Conservation (phyloP, 2,797 vertebrate genomes). For the Caiman crocodilus region DNA sequence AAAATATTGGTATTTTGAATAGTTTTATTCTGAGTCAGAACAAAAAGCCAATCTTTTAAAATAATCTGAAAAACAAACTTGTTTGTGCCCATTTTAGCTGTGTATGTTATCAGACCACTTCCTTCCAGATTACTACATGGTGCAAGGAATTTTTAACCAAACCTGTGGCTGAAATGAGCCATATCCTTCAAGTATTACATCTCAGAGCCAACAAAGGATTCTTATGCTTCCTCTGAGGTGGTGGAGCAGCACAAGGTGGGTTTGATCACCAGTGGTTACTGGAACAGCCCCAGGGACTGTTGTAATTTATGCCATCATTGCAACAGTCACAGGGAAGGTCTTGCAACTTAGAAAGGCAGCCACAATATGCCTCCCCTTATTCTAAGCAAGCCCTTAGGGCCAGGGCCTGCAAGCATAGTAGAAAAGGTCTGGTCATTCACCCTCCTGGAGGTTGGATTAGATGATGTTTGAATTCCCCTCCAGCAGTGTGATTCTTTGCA, state of each 20-base stretch:
- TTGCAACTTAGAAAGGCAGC: not conserved
- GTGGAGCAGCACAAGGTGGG: not conserved
- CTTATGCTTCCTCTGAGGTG: not conserved
- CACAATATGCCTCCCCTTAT: not conserved
- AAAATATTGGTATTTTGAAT: not conserved
- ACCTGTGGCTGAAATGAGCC: not conserved
- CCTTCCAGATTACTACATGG: not conserved
- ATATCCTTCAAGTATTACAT: not conserved
- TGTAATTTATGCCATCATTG: fast-evolving
- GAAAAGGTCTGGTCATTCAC: not conserved
- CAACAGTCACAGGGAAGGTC: not conserved
- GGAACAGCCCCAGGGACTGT: not conserved
- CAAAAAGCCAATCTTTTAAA: not conserved
- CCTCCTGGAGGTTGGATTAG: not conserved
- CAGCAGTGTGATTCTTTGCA: not conserved
- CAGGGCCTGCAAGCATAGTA: not conserved
- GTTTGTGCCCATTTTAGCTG: not conserved
- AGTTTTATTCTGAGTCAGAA: not conserved
- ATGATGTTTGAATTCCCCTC: not conserved
- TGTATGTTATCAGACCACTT: conserved; percentile 53
- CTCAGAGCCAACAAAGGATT: not conserved
- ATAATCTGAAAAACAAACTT: conserved; percentile 22
- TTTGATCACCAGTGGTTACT: fast-evolving
- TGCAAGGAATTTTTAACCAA: not conserved
- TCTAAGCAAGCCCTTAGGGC: not conserved